Evolutionary conservation across 2,113 vertebrate species (phyloP), one percentile per base, ranked within the genome.

Genomic region (Bucco capensis): DNA sequence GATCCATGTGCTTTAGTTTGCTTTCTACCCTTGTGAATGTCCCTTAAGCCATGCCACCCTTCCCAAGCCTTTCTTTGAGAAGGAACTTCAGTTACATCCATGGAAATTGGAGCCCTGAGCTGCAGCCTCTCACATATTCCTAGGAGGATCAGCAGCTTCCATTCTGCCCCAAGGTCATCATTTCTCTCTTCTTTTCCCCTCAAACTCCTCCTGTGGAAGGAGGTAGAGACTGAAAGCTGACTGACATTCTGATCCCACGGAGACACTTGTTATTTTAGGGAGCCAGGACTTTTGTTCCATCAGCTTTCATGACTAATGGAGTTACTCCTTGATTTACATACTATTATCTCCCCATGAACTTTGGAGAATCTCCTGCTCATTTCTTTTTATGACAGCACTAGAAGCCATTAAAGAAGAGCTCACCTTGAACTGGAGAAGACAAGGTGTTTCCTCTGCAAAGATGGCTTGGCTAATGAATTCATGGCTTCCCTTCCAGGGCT

Each of bases 331-430:
- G 88, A 95, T 95, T 94, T 94, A 93, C 85, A 88, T 91, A 83
- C 92, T 92, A 56, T 92, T 92, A 89, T 88, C 67, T 94, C 38
- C 88, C 60, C 65, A 47, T 86, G 92, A 95, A 95, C 92, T 95
- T 89, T 37, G 67, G 42, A 92, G 82, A 74, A 83, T 94, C 76
- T 87, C 19, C 4, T 40, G 57, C 85, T 93, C 85, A 86, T 91
- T 94, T 92, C 67, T 91, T 96, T 95, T 95, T 89, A 94, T 95
- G 91, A 77, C 79, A 91, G 92, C 75, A 67, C 51, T 90, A 86
- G 87, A 89, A 94, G 91, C 60, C 77, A 80, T 94, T 92, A 86
- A 86, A 91, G 79, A 85, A 77, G 89, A 92, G 25, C 93, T 95
- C 92, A 94, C 95, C 95, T 95, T 95, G 92, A 94, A 87, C 51